These are phyloP conservation scores for Acanthosoma haemorrhoidale DNA, from an alignment of 2,888 invertebrate genomes.

Conservation along the genomic window DNA sequence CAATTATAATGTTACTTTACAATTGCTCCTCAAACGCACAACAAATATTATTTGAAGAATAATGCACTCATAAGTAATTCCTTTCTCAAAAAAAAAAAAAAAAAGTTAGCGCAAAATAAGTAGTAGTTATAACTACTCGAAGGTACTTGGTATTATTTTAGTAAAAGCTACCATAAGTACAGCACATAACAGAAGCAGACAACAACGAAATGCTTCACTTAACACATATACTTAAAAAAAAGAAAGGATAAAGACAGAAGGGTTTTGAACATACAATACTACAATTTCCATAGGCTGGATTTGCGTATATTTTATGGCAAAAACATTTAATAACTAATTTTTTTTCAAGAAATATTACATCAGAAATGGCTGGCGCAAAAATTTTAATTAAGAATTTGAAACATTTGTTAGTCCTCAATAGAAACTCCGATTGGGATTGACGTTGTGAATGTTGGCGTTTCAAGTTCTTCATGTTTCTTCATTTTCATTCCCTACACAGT, in stretches of 20 bases:
- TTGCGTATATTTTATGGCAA: conserved; percentile 17
- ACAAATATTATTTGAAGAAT: neutral
- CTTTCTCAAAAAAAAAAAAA: no score
- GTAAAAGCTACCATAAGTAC: conserved; percentile 26
- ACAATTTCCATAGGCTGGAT: conserved; percentile 5
- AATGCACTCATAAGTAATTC: conserved; percentile 2
- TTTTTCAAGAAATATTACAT: neutral
- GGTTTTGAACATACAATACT: neutral
- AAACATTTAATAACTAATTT: conserved; percentile 17
- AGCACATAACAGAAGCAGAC: conserved; percentile 16
- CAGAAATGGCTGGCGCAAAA: conserved; percentile 3
- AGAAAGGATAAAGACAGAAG: neutral
- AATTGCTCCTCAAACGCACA: conserved; percentile 9
- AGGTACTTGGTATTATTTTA: conserved; percentile 22
- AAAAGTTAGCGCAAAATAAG: conserved; percentile 17
- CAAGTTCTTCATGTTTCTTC: conserved; percentile 94
- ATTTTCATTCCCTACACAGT: conserved; percentile 76
- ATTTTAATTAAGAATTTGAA: neutral
- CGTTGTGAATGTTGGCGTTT: conserved; percentile 93
- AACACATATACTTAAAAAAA: conserved; percentile 3
- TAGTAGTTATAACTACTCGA: conserved; percentile 22
- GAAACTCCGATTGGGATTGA: conserved; percentile 76
- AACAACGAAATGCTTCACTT: neutral
- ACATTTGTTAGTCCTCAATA: conserved; percentile 41
- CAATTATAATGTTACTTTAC: neutral